These are phyloP conservation scores for Aphis gossypii DNA, from an alignment of 1,140 invertebrate genomes.

Conservation along the genomic window DNA sequence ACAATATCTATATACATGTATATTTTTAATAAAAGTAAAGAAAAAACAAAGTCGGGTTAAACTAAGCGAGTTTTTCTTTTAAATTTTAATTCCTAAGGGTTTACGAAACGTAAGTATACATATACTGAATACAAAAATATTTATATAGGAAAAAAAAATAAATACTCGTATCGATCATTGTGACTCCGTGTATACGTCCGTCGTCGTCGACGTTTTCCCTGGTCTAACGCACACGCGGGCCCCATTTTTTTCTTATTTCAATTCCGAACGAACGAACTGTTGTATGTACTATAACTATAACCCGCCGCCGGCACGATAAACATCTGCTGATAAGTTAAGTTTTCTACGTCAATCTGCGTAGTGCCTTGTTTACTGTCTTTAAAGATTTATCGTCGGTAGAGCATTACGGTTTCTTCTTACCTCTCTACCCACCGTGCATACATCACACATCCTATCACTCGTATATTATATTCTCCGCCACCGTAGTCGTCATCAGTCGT, in stretches of 20 bases:
- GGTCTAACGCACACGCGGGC: neutral
- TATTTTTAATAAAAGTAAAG: neutral
- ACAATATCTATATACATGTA: neutral
- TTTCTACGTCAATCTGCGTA: slow-evolving; percentile 52
- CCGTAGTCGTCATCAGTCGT: neutral
- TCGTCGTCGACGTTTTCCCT: slow-evolving; percentile 10
- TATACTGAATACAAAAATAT: neutral
- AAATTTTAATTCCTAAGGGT: neutral
- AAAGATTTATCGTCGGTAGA: slow-evolving; percentile 51
- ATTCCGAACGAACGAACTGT: slow-evolving; percentile 27
- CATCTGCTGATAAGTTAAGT: slow-evolving; percentile 56
- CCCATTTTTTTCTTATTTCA: slow-evolving; percentile 22
- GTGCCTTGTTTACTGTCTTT: slow-evolving; percentile 55
- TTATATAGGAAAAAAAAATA: neutral
- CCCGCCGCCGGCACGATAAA: slow-evolving; percentile 29
- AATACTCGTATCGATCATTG: slow-evolving; percentile 51
- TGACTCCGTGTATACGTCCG: neutral
- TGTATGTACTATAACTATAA: slow-evolving; percentile 6
- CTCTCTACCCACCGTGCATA: neutral
- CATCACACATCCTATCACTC: neutral
- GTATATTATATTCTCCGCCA: neutral
- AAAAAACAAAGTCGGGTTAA: neutral
- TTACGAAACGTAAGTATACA: neutral
- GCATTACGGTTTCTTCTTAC: slow-evolving; percentile 49
- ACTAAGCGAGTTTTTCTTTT: neutral